A percentile compares a stretch with the other conserved stretches of the same genome.
Conservation (phyloP, 2,888 invertebrate genomes). For the Chaetogeoica ovagalla region DNA sequence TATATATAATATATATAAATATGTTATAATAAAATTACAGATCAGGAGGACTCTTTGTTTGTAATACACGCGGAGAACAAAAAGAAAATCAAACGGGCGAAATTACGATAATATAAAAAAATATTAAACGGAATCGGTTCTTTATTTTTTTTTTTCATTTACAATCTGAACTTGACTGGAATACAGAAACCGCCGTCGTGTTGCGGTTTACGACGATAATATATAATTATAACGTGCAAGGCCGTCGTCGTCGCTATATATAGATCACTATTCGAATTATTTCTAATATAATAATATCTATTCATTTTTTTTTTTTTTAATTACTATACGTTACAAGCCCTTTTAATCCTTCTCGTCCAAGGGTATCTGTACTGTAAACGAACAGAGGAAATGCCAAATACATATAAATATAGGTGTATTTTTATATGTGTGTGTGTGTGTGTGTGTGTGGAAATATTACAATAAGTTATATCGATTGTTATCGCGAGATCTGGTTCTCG, state of each 20-base stretch:
- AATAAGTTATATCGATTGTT: not conserved
- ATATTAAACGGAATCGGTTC: too few species aligned
- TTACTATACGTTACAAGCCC: not conserved
- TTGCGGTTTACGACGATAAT: too few species aligned
- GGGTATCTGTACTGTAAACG: constrained; percentile 8
- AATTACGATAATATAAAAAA: too few species aligned
- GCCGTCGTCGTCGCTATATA: constrained; percentile 1
- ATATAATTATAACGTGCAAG: constrained; percentile 12
- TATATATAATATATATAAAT: not conserved
- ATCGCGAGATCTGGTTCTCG: constrained; percentile 13
- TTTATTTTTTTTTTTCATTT: not conserved
- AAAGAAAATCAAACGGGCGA: too few species aligned
- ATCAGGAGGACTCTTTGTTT: too few species aligned
- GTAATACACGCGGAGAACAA: too few species aligned
- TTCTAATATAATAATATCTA: constrained; percentile 15
- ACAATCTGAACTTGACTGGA: constrained; percentile 22
- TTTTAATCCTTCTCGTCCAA: constrained; percentile 18
- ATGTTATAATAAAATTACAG: not conserved
- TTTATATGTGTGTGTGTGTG: too few species aligned
- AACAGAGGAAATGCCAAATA: constrained; percentile 30
- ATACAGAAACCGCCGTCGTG: not conserved
- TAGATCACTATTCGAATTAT: constrained; percentile 30
- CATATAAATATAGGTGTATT: not conserved
- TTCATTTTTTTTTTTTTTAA: constrained; percentile 17
- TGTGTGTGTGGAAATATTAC: too few species aligned